Percentiles rank a stretch among this genome's conserved stretches.
These are phyloP conservation scores for Ahaetulla prasina DNA, from an alignment of 2,113 vertebrate species.

Conservation along the genomic window DNA sequence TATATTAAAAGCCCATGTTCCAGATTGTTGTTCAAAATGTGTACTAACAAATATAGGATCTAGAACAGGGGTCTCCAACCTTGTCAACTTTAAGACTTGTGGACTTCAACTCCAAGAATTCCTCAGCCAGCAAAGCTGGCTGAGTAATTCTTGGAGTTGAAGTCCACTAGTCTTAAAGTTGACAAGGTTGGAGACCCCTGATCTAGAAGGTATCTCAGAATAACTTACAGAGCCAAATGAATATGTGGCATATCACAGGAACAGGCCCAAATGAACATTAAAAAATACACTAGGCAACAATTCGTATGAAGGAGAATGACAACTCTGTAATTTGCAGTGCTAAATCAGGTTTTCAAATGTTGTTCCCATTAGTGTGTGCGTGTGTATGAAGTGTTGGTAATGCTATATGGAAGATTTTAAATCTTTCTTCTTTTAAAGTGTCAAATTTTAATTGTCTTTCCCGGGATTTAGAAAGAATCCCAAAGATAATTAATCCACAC, in stretches of 20 bases:
- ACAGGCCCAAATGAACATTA: neutral
- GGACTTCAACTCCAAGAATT: too few relatives aligned
- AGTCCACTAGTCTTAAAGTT: too few relatives aligned
- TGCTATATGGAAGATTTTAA: neutral
- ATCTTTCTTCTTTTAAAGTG: neutral
- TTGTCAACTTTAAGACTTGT: too few relatives aligned
- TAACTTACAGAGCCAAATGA: neutral
- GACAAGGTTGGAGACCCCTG: too few relatives aligned
- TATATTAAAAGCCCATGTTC: neutral
- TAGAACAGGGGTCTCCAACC: too few relatives aligned
- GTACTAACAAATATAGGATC: neutral
- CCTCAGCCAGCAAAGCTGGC: too few relatives aligned
- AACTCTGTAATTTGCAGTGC: neutral
- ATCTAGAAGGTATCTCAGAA: neutral
- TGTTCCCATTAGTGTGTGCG: neutral
- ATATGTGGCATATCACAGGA: neutral
- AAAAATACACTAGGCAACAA: neutral
- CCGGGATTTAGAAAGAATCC: neutral
- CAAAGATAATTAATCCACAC: conserved; percentile 11
- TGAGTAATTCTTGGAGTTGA: too few relatives aligned
- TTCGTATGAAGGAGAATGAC: too few relatives aligned
- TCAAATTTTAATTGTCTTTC: conserved; percentile 8
- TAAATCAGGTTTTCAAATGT: neutral
- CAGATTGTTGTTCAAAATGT: neutral
- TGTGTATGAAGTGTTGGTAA: neutral